Base-by-base conservation (phyloP, 2,113 vertebrate species). In the Brachyhypopomus gauderio region DNA sequence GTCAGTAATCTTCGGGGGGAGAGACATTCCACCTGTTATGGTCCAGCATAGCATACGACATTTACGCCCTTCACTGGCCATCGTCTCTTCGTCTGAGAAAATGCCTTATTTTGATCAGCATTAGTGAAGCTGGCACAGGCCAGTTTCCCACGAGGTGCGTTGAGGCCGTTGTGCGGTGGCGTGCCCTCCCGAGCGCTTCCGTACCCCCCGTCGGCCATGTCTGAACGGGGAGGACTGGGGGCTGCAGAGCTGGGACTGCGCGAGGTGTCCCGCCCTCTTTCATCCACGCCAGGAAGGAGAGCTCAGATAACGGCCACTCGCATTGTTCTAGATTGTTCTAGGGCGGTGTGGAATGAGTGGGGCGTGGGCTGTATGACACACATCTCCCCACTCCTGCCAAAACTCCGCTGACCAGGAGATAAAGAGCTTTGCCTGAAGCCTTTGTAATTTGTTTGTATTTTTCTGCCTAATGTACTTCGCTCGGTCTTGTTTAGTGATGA, bases 401-500 rank as follows among this genome's bases (percentile, higher is more conserved):
- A 88, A 85, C 88, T 87, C 89, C 85, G 90, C 87, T 92, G 89
- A 91, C 91, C 90, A 89, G 87, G 79, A 93, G 93, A 94, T 94
- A 94, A 93, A 94, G 92, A 91, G 89, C 87, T 87, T 81, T 84
- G 91, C 92, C 92, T 89, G 83, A 72, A 93, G 92, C 91, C 91
- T 91, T 93, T 93, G 89, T 93, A 92, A 94, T 92, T 93, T 93
- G 92, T 93, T 91, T 93, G 92, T 93, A 92, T 93, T 92, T 94
- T 93, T 93, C 92, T 92, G 91, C 92, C 92, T 93, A 93, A 93
- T 94, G 92, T 92, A 91, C 91, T 94, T 93, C 92, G 89, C 92
- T 92, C 92, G 90, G 88, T 93, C 90, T 91, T 92, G 93, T 94
- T 93, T 93, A 92, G 92, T 79, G 90, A 92, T 94, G 92, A 93